Base-by-base conservation (phyloP, 1,140 invertebrate genomes). In the Arctopsyche grandis region DNA sequence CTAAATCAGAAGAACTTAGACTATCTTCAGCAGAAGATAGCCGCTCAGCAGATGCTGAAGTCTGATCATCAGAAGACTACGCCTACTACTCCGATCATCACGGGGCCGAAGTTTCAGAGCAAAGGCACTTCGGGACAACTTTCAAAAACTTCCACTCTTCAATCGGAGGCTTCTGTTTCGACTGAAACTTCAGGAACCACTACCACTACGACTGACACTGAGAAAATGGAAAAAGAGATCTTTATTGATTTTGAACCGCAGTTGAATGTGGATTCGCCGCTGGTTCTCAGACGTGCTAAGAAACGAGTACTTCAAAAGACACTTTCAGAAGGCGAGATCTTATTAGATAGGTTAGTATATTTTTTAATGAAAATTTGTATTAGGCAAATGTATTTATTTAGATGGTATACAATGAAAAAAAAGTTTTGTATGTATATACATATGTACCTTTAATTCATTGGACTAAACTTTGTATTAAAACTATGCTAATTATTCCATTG, bases 221-320 rank as follows among this genome's bases (percentile, higher is more conserved):
- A 91, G 66, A 86, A 88, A 63, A 91, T 94, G 81, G 93, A 93
- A 84, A 91, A 93, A 83, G 95, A 96, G 87, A 96, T 96, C 77
- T 92, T 96, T 63, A 96, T 96, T 81, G 93, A 95, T 85, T 96
- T 95, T 84, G 94, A 96, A 86, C 94, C 94, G 10, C 91, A 93
- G 60, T 89, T 93, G 0, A 87, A 92, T 84, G 89, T 91, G 73
- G 86, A 91, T 83, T 90, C 90, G 66, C 88, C 90, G 83, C 87
- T 88, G 85, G 89, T 81, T 84, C 84, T 88, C 56, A 84, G 86
- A 26, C 86, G 88, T 66, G 82, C 87, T 83, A 89, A 89, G 84
- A 90, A 91, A 83, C 88, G 91, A 83, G 86, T 91, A n/a, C 85
- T 95, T 44, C 91, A 92, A 56, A 96, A 96, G 88, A 94, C 94